Evolutionary conservation across 2,888 invertebrate genomes (phyloP).

Genomic region (Clistopyga incitator): DNA sequence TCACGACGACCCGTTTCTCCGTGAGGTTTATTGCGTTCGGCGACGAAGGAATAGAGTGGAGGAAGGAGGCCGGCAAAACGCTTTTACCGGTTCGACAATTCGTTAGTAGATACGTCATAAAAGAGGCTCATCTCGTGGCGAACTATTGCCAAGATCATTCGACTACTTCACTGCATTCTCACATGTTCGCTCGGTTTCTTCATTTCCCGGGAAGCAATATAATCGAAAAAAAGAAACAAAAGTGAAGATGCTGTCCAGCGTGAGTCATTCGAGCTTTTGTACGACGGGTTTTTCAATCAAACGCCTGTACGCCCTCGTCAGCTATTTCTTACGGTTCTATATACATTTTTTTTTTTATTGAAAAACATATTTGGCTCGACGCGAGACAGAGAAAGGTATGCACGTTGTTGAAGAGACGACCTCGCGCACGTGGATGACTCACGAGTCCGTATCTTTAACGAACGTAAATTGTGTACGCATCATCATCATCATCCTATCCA

Average conservation of each 20-base stretch:
- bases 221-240: conserved; percentile 18
- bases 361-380: conserved; percentile 49
- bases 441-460: conserved; percentile 45
- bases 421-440: conserved; percentile 54
- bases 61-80: conserved; percentile 40
- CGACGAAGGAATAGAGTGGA: conserved; percentile 39
- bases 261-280: conserved; percentile 32
- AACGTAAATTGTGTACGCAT: conserved; percentile 47
- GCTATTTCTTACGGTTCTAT: conserved; percentile 15
- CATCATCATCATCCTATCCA: conserved; percentile 39
- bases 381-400: conserved; percentile 35
- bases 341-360: conserved; percentile 14
- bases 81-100: conserved; percentile 66
- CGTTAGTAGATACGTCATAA: conserved; percentile 46
- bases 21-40: conserved; percentile 64
- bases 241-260: conserved; percentile 5
- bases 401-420: conserved; percentile 6
- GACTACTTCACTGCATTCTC: not conserved
- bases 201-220: conserved; percentile 15
- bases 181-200: not conserved
- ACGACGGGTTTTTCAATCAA: conserved; percentile 4
- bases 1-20: conserved; percentile 65
- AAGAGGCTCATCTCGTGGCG: not conserved
- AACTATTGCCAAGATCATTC: not conserved
- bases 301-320: conserved; percentile 3